Evolutionary conservation across 2,797 vertebrate species (phyloP).

Genomic region (Eupleurogrammus muticus): DNA sequence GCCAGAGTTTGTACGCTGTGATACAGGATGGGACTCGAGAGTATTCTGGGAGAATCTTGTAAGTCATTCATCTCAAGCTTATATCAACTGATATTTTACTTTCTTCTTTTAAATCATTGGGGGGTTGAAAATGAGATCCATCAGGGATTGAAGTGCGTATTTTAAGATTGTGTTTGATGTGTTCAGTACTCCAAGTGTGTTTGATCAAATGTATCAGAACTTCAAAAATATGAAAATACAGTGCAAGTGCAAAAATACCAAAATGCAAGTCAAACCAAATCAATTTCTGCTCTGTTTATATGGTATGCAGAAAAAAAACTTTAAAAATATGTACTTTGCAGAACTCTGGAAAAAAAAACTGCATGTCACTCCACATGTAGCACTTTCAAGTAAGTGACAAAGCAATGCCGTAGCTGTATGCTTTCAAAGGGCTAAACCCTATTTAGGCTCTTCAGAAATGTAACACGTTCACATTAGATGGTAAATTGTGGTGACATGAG

Average conservation of each 20-base stretch:
- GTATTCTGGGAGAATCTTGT: conserved; percentile 46
- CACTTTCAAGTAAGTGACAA: conserved; percentile 14
- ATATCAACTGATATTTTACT: conserved; percentile 27
- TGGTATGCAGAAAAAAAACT: not conserved
- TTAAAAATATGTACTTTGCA: conserved; percentile 25
- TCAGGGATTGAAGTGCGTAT: conserved; percentile 18
- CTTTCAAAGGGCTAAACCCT: not conserved
- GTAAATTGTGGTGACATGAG: no score
- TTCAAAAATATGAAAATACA: conserved; percentile 1
- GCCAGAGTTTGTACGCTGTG: conserved; percentile 43
- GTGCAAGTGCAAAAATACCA: conserved; percentile 19
- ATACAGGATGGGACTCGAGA: conserved; percentile 21
- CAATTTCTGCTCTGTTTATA: not conserved
- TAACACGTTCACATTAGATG: no score
- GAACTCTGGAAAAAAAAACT: not conserved
- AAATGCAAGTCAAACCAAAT: conserved; percentile 53
- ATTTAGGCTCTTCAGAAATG: no score
- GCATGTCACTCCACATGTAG: conserved; percentile 43
- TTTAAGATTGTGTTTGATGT: conserved; percentile 9
- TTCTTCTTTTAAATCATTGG: conserved; percentile 1
- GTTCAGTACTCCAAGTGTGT: not conserved
- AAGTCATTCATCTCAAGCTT: conserved; percentile 34
- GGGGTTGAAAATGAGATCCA: conserved; percentile 4
- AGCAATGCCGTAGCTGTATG: not conserved
- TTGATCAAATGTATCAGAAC: not conserved